Evolutionary conservation across 2,888 invertebrate genomes (phyloP).

Genomic region (Pammene fasciana): DNA sequence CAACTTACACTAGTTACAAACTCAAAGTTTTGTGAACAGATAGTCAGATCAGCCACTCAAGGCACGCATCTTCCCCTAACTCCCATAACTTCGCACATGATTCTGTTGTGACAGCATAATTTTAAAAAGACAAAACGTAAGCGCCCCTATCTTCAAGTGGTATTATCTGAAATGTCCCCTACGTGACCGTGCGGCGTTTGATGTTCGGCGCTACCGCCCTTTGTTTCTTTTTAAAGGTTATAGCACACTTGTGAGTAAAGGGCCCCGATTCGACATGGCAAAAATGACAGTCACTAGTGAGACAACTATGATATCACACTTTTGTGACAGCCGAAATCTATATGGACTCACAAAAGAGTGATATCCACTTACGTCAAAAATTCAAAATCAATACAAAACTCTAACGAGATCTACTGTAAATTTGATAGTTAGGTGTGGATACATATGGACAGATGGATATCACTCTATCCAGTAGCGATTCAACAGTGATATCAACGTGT

Average conservation of each 20-base stretch:
- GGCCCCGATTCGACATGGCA: not conserved
- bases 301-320: no score
- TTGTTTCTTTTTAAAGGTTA: constrained; percentile 65
- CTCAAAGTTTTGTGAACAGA: not conserved
- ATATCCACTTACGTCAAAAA: no score
- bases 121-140: constrained; percentile 68
- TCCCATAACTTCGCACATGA: constrained; percentile 42
- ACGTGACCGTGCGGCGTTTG: constrained; percentile 75
- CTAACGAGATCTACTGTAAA: no score
- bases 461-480: no score
- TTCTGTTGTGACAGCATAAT: constrained; percentile 32
- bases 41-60: constrained; percentile 27
- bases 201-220: constrained; percentile 68
- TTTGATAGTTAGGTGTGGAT: no score
- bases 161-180: constrained; percentile 71
- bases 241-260: not conserved
- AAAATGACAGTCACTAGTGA: no score
- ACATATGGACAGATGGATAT: no score
- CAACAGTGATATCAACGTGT: no score
- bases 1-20: not conserved
- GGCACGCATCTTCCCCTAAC: constrained; percentile 37
- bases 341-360: no score
- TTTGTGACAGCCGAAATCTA: no score
- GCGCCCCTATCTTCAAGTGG: constrained; percentile 70
- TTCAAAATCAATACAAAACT: no score